Evolutionary conservation across 2,888 invertebrate genomes (phyloP).

Genomic region (Epistrophe grossulariae): DNA sequence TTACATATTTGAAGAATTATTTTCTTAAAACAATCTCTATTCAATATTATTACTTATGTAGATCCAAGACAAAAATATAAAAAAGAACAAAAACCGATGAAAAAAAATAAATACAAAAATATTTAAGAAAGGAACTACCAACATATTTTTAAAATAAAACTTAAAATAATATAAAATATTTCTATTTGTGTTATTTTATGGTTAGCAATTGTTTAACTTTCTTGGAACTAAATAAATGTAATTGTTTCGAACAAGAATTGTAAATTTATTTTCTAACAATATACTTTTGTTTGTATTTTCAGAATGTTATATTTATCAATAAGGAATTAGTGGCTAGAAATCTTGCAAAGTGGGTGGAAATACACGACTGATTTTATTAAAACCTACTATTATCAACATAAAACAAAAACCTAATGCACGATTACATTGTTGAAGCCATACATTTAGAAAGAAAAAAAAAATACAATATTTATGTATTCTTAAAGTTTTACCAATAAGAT

Average conservation of each 20-base stretch:
- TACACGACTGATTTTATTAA: constrained; percentile 80
- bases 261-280: not conserved
- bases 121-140: not conserved
- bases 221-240: constrained; percentile 3
- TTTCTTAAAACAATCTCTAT: too few species aligned
- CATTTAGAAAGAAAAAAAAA: constrained; percentile 41
- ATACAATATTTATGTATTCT: constrained; percentile 64
- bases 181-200: not conserved
- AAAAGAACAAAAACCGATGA: not conserved
- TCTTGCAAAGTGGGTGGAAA: constrained; percentile 89
- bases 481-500: constrained; percentile 71
- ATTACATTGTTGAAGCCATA: constrained; percentile 69
- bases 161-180: too few species aligned
- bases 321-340: constrained; percentile 93
- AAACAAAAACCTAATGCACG: constrained; percentile 58
- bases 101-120: not conserved
- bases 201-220: not conserved
- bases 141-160: too few species aligned
- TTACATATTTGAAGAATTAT: too few species aligned
- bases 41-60: too few species aligned
- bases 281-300: constrained; percentile 81
- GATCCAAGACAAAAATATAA: not conserved
- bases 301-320: constrained; percentile 93
- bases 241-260: too few species aligned
- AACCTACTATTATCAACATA: constrained; percentile 56